Conservation (phyloP, 2,797 vertebrate species). For the Bovichtus diacanthus region DNA sequence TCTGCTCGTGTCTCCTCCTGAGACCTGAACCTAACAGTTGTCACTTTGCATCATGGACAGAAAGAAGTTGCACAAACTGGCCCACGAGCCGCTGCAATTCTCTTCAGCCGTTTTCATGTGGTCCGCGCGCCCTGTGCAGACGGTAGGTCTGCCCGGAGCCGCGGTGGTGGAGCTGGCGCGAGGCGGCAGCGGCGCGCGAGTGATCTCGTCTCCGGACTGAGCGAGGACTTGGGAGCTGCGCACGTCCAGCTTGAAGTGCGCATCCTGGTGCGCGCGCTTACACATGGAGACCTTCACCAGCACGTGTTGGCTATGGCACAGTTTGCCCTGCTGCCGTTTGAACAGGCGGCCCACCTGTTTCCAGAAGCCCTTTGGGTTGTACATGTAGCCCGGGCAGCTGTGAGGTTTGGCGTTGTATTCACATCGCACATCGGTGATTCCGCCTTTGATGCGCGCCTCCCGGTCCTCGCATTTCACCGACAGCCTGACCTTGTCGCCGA, state of each 20-base stretch:
- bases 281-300: conserved; percentile 87
- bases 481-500: conserved; percentile 62
- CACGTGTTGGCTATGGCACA: conserved; percentile 83
- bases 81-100: conserved; percentile 86
- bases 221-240: rapidly evolving
- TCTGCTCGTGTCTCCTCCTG: not conserved
- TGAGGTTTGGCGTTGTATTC: conserved; percentile 85
- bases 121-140: conserved; percentile 78
- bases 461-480: conserved; percentile 79
- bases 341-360: conserved; percentile 87
- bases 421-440: conserved; percentile 69
- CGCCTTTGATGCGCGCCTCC: conserved; percentile 36
- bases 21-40: conserved; percentile 78
- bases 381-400: conserved; percentile 79
- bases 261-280: conserved; percentile 81
- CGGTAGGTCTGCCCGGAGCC: not conserved
- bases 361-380: conserved; percentile 85
- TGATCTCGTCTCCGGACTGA: not conserved
- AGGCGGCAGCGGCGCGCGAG: rapidly evolving
- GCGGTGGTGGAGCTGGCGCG: not conserved
- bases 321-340: conserved; percentile 78
- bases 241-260: conserved; percentile 84
- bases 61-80: conserved; percentile 88
- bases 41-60: conserved; percentile 87
- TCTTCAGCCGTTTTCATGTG: conserved; percentile 84